Evolutionary conservation across 30 jellyfish, hydroid and myxozoan species (phyloP), one percentile per base, ranked within the genome.

Genomic region (Cassiopea andromeda): DNA sequence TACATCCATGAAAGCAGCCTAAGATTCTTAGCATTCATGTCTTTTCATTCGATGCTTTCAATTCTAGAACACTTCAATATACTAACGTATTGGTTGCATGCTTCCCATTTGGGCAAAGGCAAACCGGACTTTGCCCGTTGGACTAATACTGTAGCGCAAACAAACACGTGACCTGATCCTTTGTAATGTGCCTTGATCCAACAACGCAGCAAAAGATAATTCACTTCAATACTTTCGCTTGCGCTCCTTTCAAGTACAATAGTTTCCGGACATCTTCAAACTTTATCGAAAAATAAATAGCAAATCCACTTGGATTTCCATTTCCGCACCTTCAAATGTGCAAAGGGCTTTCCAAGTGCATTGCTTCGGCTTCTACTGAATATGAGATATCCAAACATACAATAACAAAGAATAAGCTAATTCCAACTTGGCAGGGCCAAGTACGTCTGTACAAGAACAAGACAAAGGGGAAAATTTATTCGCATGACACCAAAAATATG

Each of bases 251-350:
- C 79, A 43, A 17, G 3, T 70, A 70, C 13, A 18, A 43, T 43
- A 14, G 54, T 43, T 18, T 70, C 48, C 79, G 79, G 79, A 43
- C 38, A 70, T 16, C 27, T 70, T 70, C n/a, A 10, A 70, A 15
- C 48, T 54, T 12, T 70, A 12, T 70, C 27, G 57, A 14, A 15
- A 70, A 70, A 5, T 70, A 18, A 9, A 50, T 43, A 7, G 54
- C 15, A 18, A 14, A 70, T 70, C 79, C 79, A 70, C 7, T 18
- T 19, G 79, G 79, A 70, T 70, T 70, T 70, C 38, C 48, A 70
- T 70, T 70, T 70, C 79, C 79, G 49, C 15, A 19, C 10, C 0
- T 4, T 2, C 17, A 70, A 70, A 43, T 4, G 50, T 12, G 79
- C 79, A 38, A 19, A 17, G 27, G 79, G 38, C 79, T 64, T 64